Conservation (phyloP, 2,113 vertebrate species). For the Hippocampus barbouri region DNA sequence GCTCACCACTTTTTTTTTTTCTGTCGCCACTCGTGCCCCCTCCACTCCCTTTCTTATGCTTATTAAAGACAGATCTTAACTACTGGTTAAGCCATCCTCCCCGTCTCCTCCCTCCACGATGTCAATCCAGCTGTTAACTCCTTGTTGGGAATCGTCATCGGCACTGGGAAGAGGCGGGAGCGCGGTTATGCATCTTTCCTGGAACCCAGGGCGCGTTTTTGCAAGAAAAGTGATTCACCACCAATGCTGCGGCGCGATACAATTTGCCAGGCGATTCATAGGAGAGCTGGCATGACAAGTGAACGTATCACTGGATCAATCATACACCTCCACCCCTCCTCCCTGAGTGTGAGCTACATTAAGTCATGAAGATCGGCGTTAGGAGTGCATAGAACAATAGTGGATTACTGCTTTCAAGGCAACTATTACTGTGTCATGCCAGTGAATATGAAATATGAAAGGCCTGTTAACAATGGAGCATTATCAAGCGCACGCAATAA, state of each 20-base stretch:
- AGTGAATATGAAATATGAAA: conserved; percentile 22
- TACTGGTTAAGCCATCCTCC: conserved; percentile 18
- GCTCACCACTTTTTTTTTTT: conserved; percentile 63
- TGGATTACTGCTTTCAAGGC: conserved; percentile 47
- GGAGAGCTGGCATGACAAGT: conserved; percentile 40
- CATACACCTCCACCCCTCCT: background rate
- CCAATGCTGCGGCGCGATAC: conserved; percentile 21
- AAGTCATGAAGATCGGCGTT: conserved; percentile 30
- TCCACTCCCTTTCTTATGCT: conserved; percentile 11
- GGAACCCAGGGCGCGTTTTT: conserved; percentile 47
- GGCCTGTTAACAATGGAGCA: conserved; percentile 37
- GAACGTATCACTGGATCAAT: conserved; percentile 34
- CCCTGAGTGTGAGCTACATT: conserved; percentile 2
- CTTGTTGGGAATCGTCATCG: conserved; percentile 43
- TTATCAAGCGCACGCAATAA: conserved; percentile 38
- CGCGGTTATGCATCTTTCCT: conserved; percentile 45
- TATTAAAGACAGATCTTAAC: background rate
- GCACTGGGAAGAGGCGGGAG: conserved; percentile 30
- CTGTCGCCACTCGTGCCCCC: conserved; percentile 58
- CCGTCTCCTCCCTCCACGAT: conserved; percentile 37
- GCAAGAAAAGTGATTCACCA: conserved; percentile 53
- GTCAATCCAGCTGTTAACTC: conserved; percentile 61
- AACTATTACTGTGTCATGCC: conserved; percentile 31
- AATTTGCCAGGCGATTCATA: conserved; percentile 43
- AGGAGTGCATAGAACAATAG: conserved; percentile 38